A percentile compares a stretch with the other conserved stretches of the same genome.
phyloP scores from a whole-genome alignment of 2,888 invertebrate species.

The Onchidella celtica region DNA sequence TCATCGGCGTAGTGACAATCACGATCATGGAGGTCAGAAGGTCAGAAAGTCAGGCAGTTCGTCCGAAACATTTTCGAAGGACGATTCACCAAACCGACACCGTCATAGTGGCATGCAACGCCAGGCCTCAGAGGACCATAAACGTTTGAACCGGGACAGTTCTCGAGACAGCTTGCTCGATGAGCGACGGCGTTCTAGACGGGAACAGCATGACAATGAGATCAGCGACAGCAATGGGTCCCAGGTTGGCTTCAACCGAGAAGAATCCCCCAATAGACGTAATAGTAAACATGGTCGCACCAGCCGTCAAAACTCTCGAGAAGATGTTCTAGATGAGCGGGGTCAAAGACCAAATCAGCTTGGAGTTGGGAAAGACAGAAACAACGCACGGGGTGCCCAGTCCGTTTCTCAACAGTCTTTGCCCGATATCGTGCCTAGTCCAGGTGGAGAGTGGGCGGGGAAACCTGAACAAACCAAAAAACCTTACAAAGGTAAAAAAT shows the following conservation, averaged over 20 bases:
- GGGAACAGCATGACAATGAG: slow-evolving; percentile 50
- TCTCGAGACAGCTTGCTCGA: slow-evolving; percentile 70
- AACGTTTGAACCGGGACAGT: slow-evolving; percentile 58
- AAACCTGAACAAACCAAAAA: slow-evolving; percentile 49
- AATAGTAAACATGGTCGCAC: slow-evolving; percentile 52
- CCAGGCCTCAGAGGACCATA: slow-evolving; percentile 59
- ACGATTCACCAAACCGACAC: slow-evolving; percentile 67
- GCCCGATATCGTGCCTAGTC: slow-evolving; percentile 64
- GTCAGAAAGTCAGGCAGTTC: slow-evolving; percentile 68
- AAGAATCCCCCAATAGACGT: slow-evolving; percentile 70
- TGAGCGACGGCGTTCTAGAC: slow-evolving; percentile 58
- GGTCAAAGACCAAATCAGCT: slow-evolving; percentile 63
- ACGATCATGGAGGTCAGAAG: slow-evolving; percentile 52
- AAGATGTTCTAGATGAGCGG: slow-evolving; percentile 66
- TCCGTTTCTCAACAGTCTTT: slow-evolving; percentile 59
- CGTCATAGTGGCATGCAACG: slow-evolving; percentile 52
- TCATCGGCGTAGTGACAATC: slow-evolving; percentile 42
- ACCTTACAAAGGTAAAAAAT: slow-evolving; percentile 57
- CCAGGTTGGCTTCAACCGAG: slow-evolving; percentile 68
- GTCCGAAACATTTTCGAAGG: slow-evolving; percentile 67
- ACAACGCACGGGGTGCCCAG: slow-evolving; percentile 53
- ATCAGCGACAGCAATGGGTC: slow-evolving; percentile 60
- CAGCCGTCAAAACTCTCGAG: slow-evolving; percentile 68
- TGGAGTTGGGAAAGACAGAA: slow-evolving; percentile 64
- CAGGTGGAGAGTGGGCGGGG: slow-evolving; percentile 35